Base-by-base conservation (phyloP, 2,113 vertebrate species). In the Apodemus speciosus region DNA sequence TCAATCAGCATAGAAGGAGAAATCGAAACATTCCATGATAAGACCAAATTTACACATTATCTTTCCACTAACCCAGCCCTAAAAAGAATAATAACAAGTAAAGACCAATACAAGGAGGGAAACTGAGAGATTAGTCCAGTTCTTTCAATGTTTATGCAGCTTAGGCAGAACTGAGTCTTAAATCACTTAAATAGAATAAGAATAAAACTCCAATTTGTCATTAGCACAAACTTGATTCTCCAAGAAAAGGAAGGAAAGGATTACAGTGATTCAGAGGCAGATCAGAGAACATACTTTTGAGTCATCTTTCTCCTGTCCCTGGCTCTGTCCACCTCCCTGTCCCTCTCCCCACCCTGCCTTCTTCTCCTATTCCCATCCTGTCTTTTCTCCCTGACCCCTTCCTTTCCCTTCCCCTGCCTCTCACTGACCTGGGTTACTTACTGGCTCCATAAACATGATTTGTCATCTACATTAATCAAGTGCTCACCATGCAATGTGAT, bases 71-170 rank as follows among this genome's bases (percentile, higher is more conserved):
- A n/a, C n/a, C n/a, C n/a, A n/a, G n/a, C n/a, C n/a, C n/a, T n/a
- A n/a, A n/a, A n/a, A n/a, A n/a, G n/a, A n/a, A n/a, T n/a, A n/a
- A n/a, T n/a, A n/a, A n/a, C n/a, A n/a, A n/a, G n/a, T n/a, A n/a
- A n/a, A n/a, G n/a, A n/a, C n/a, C n/a, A n/a, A n/a, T n/a, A n/a
- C n/a, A n/a, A n/a, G n/a, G n/a, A n/a, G n/a, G n/a, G n/a, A n/a
- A n/a, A n/a, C n/a, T n/a, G n/a, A n/a, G n/a, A n/a, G n/a, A 92
- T 86, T 91, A 92, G n/a, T 81, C 88, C 83, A 40, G 35, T 90
- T 90, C n/a, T 88, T 56, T 46, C 93, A 92, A 62, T 93, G 23
- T 93, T 94, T 93, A 68, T 7, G 68, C 77, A 62, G 49, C 32
- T 95, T 91, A 92, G 53, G 38, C 27, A 75, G 23, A 69, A 23